Evolutionary conservation across 2,113 vertebrate species (phyloP).

Genomic region (Pelmatolapia mariae): DNA sequence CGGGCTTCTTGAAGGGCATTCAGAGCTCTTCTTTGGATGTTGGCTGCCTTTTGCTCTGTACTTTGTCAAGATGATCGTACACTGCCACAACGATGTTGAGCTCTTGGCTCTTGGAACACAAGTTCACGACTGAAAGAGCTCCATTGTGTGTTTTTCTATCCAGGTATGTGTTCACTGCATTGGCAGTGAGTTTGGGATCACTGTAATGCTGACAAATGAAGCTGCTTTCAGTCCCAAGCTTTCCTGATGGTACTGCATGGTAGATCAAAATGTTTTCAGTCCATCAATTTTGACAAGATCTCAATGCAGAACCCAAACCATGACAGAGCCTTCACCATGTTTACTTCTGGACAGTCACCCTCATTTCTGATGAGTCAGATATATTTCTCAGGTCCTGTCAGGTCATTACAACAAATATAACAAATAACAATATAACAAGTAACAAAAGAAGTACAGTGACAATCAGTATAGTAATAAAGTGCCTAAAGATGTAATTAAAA

Average conservation of each 20-base stretch:
- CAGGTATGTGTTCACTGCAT: background rate
- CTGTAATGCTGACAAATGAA: background rate
- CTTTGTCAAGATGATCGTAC: background rate
- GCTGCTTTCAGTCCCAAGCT: background rate
- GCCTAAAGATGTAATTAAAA: background rate
- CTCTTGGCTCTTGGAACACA: background rate
- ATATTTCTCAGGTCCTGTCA: background rate
- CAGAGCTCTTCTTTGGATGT: background rate
- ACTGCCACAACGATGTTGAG: background rate
- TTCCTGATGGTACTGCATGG: background rate
- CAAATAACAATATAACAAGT: background rate
- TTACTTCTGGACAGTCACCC: background rate
- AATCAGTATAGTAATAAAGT: background rate
- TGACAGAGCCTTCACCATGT: background rate
- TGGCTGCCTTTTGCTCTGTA: background rate
- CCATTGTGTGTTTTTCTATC: background rate
- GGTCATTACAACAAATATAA: background rate
- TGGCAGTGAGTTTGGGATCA: background rate
- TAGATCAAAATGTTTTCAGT: background rate
- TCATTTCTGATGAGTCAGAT: background rate
- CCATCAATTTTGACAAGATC: background rate
- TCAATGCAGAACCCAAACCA: background rate
- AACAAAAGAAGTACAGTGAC: background rate
- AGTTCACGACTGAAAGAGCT: background rate
- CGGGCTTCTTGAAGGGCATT: background rate